phyloP scores from a whole-genome alignment of 2,113 vertebrate genomes.

The Cynocephalus volans region DNA sequence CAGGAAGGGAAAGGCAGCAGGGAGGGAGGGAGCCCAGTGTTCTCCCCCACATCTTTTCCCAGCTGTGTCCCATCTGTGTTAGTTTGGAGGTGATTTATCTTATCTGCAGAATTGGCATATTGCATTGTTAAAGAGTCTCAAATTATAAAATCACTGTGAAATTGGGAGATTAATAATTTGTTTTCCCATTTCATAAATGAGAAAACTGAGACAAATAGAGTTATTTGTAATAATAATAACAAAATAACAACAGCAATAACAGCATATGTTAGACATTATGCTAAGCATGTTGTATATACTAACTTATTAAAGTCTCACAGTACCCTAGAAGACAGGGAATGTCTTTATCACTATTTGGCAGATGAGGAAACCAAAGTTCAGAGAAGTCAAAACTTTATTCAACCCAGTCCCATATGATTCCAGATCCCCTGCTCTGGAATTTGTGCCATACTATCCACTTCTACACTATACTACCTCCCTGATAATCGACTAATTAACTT shows the following conservation, averaged over 20 bases:
- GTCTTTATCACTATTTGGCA: neutral
- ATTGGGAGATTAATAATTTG: neutral
- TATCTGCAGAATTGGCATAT: neutral
- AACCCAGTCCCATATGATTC: neutral
- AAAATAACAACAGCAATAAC: neutral
- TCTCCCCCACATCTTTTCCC: neutral
- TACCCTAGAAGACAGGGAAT: neutral
- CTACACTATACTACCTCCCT: no score
- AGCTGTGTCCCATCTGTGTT: neutral
- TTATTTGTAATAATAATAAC: neutral
- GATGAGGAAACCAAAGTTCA: neutral
- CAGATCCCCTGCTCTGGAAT: neutral
- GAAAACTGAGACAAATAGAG: conserved; percentile 6
- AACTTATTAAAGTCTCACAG: neutral
- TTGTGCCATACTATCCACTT: neutral
- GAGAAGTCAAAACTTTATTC: neutral
- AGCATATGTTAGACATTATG: neutral
- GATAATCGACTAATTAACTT: neutral
- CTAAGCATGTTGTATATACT: neutral
- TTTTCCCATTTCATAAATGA: conserved; percentile 53
- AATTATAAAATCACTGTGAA: neutral
- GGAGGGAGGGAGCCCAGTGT: neutral
- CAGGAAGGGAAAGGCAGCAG: neutral
- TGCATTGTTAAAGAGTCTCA: conserved; percentile 43
- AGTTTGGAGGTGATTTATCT: neutral